Base-by-base conservation (phyloP, 2,888 invertebrate genomes). In the Zygaena filipendulae region DNA sequence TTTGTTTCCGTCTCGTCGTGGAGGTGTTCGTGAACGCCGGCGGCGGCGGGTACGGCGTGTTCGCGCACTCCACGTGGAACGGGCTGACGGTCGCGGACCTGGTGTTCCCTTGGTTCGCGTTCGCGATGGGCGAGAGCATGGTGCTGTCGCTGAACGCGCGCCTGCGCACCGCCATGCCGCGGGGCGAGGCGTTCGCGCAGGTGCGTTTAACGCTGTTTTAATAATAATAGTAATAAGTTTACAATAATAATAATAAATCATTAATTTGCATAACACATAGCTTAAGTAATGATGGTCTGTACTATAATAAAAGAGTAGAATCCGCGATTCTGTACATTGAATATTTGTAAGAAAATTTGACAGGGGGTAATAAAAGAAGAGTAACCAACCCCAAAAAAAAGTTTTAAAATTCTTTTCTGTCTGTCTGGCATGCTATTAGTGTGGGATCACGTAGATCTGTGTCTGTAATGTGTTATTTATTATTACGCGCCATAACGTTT, bases 41-140 rank as follows among this genome's bases (percentile, higher is more conserved):
- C 8, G 94, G 93, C 30, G 94, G 93, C 2, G 81, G 87, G 4
- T 94, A 92, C 58, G 85, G 84, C 49, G 83, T 91, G 39, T 91
- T 94, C 58, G 72, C 84, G 8, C 95, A 95, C 58, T 85, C 90
- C 3, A 74, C 84, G 1, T 95, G 94, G 94, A 90, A 92, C 64
- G 94, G 94, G 0, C 57, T 94, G 2, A 91, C 91, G 0, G 68
- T 93, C 10, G 93, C 93, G 1, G 94, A 94, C 55, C 70, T 92
- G n/a, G 90, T 94, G 25, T 91, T 93, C 61, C 93, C 94, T 0
- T 92, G 92, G 92, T 93, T 94, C 60, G 85, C 90, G 13, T 94
- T 91, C 86, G 84, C 92, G n/a, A 92, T 92, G 92, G 94, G 94
- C 1, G 82, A 91, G 33, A 86, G 91, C 0, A 69, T 92, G 36